Conservation (phyloP, 2,797 vertebrate genomes). For the Mycteria americana region DNA sequence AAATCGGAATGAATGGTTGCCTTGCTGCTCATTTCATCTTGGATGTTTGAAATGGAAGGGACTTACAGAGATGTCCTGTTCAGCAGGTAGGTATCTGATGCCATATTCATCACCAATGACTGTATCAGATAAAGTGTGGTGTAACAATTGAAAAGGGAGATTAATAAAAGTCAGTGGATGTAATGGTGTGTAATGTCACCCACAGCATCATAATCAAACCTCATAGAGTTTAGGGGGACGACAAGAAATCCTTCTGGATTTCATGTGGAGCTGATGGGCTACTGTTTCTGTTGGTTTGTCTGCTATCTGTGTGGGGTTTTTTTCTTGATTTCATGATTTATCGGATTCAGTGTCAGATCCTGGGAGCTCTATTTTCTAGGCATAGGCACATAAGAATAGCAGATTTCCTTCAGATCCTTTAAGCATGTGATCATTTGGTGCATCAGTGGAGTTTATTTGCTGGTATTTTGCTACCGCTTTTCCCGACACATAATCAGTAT, state of each 20-base stretch:
- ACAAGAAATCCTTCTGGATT: neutral
- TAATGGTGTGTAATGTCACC: neutral
- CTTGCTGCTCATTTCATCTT: neutral
- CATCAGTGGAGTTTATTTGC: neutral
- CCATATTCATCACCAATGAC: neutral
- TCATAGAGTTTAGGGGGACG: neutral
- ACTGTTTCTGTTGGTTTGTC: neutral
- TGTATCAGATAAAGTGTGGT: neutral
- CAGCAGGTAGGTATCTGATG: neutral
- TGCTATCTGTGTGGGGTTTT: accelerated
- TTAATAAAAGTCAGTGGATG: neutral
- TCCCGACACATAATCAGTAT: neutral
- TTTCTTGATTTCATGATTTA: neutral
- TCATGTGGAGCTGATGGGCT: neutral
- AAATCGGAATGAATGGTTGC: neutral
- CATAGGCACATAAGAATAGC: neutral
- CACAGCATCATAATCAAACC: neutral
- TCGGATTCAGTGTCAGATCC: neutral
- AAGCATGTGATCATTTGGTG: neutral
- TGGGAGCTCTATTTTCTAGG: neutral
- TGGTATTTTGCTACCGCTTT: neutral
- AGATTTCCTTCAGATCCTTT: neutral
- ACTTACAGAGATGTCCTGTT: neutral
- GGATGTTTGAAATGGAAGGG: neutral
- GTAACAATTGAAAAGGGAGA: neutral